Evolutionary conservation across 2,797 vertebrate genomes (phyloP).

Genomic region (Anisognathus igniventris): DNA sequence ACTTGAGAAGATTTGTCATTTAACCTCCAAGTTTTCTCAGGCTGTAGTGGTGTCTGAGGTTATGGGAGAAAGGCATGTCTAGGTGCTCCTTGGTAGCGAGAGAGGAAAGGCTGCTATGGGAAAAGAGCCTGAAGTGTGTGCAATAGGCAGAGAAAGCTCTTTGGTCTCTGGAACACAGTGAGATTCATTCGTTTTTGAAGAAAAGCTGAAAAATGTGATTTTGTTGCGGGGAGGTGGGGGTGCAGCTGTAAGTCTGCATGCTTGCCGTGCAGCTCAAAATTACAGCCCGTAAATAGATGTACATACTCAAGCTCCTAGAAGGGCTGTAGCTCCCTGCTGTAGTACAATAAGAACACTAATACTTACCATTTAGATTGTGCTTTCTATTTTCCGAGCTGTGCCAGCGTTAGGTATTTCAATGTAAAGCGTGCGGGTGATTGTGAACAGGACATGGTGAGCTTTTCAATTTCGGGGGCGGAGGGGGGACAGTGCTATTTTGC

Average conservation of each 20-base stretch:
- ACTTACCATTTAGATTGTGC: not conserved
- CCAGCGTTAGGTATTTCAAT: not conserved
- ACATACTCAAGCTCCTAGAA: conserved; percentile 9
- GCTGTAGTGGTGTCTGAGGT: not conserved
- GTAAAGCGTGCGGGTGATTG: not conserved
- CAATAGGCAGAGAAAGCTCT: not conserved
- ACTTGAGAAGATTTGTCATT: not conserved
- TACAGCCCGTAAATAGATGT: conserved; percentile 3
- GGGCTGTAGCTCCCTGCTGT: conserved; percentile 15
- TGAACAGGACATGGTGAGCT: not conserved
- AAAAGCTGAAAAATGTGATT: not conserved
- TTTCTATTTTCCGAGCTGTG: conserved; percentile 26
- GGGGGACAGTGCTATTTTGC: not conserved
- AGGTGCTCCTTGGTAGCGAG: conserved; percentile 19
- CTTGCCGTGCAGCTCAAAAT: not conserved
- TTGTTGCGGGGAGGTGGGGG: not conserved
- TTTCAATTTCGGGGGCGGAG: not conserved
- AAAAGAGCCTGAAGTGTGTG: not conserved
- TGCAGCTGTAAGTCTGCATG: not conserved
- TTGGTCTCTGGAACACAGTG: not conserved
- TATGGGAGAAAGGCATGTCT: not conserved
- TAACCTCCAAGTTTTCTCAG: not conserved
- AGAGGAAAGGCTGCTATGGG: not conserved
- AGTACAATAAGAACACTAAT: conserved; percentile 12
- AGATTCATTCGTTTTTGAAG: not conserved